Evolutionary conservation across 2,797 vertebrate genomes (phyloP).

Genomic region (Triplophysa bombifrons): DNA sequence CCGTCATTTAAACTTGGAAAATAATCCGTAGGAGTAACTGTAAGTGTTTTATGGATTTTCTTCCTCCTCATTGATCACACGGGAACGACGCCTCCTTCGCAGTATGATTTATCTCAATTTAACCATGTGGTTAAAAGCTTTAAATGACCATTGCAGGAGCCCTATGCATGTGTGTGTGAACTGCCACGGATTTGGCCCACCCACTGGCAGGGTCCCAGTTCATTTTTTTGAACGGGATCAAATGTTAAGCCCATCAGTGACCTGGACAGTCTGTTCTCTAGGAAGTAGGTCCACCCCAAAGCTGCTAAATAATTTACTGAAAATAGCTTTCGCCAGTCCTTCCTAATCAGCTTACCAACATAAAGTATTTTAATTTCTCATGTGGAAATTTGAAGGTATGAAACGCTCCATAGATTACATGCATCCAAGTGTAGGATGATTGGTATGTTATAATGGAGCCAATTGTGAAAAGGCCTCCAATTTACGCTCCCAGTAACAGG

Average conservation of each 20-base stretch:
- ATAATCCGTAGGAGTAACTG: constrained; percentile 14
- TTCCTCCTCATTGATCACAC: constrained; percentile 26
- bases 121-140: constrained; percentile 69
- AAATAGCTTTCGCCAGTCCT: constrained; percentile 65
- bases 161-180: constrained; percentile 34
- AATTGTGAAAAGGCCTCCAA: constrained; percentile 63
- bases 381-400: constrained; percentile 59
- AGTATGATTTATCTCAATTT: constrained; percentile 69
- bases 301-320: constrained; percentile 72
- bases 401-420: constrained; percentile 73
- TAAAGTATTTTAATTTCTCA: constrained; percentile 66
- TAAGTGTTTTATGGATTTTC: background rate
- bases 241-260: constrained; percentile 61
- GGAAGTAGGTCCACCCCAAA: constrained; percentile 62
- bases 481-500: constrained; percentile 52
- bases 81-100: constrained; percentile 71
- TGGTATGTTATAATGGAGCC: constrained; percentile 64
- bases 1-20: constrained; percentile 1
- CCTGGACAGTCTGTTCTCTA: constrained; percentile 70
- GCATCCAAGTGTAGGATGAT: constrained; percentile 68
- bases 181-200: constrained; percentile 49
- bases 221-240: constrained; percentile 47
- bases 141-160: constrained; percentile 73
- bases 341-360: constrained; percentile 70
- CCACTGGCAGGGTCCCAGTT: constrained; percentile 67